These are phyloP conservation scores for Portevinia maculata DNA, from an alignment of 2,888 invertebrate species.

Conservation along the genomic window DNA sequence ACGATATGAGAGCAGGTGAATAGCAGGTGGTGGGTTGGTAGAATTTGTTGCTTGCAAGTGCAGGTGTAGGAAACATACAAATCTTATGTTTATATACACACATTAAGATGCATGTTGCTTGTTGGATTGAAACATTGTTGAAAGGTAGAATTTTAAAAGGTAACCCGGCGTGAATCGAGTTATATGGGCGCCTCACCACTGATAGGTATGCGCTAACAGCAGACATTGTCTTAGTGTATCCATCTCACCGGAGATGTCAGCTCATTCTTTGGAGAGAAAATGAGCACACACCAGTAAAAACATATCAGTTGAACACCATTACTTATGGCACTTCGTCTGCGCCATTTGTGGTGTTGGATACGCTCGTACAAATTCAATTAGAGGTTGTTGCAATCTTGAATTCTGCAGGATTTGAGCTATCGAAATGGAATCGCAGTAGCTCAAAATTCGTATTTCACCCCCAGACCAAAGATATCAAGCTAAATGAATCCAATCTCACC, in stretches of 20 bases:
- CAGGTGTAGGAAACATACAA: too few species aligned
- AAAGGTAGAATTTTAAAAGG: too few species aligned
- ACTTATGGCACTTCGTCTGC: constrained; percentile 8
- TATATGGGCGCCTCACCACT: too few species aligned
- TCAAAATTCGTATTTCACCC: not conserved
- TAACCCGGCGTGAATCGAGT: too few species aligned
- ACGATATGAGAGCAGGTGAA: too few species aligned
- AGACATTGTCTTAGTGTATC: constrained; percentile 56
- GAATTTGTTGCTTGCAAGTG: too few species aligned
- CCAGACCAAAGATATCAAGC: constrained; percentile 17
- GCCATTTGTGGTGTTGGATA: constrained; percentile 8
- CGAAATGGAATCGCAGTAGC: constrained; percentile 25
- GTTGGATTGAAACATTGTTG: too few species aligned
- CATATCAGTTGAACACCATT: not conserved
- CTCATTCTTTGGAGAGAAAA: constrained; percentile 50
- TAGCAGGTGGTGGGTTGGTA: too few species aligned
- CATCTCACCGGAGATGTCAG: constrained; percentile 42
- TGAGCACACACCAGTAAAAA: constrained; percentile 5
- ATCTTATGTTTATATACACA: too few species aligned
- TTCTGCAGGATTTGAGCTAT: constrained; percentile 30
- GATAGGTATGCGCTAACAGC: constrained; percentile 43
- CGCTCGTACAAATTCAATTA: not conserved
- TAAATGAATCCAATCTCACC: constrained; percentile 33
- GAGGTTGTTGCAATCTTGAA: constrained; percentile 29
- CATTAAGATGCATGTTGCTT: too few species aligned